phyloP scores from a whole-genome alignment of 2,797 vertebrate genomes.

The Tinamus major region DNA sequence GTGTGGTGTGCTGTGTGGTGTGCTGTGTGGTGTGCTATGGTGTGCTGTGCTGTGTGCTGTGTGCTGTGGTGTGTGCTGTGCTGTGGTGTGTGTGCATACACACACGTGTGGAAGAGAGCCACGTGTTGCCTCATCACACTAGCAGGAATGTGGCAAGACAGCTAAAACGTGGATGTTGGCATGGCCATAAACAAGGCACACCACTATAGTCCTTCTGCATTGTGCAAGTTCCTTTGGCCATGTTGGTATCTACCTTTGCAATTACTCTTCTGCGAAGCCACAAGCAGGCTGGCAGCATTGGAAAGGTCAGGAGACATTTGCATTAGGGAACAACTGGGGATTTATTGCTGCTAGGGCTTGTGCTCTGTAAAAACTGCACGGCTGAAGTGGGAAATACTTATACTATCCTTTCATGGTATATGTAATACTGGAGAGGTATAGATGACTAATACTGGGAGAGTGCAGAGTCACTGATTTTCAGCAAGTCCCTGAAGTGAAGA shows the following conservation, averaged over 20 bases:
- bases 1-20: no score
- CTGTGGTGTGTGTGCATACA: no score
- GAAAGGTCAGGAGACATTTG: background rate
- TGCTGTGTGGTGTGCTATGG: no score
- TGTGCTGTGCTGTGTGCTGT: no score
- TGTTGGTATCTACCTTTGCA: background rate
- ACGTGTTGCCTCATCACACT: background rate
- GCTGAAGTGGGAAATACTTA: constrained; percentile 35
- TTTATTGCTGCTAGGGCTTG: background rate
- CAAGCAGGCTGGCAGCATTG: background rate
- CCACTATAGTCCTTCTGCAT: background rate
- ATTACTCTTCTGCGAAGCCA: background rate
- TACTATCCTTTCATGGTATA: constrained; percentile 14
- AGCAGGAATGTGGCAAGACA: background rate
- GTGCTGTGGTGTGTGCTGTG: background rate
- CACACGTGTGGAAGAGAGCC: background rate
- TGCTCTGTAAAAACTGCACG: constrained; percentile 39
- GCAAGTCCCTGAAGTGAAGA: background rate
- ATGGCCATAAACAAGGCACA: background rate
- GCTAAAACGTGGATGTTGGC: background rate
- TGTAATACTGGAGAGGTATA: constrained; percentile 3
- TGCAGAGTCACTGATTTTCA: constrained; percentile 37
- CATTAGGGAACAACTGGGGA: background rate
- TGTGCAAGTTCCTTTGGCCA: background rate
- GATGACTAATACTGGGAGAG: constrained; percentile 45